phyloP scores from a whole-genome alignment of 2,113 vertebrate genomes.

The Macrotus californicus region DNA sequence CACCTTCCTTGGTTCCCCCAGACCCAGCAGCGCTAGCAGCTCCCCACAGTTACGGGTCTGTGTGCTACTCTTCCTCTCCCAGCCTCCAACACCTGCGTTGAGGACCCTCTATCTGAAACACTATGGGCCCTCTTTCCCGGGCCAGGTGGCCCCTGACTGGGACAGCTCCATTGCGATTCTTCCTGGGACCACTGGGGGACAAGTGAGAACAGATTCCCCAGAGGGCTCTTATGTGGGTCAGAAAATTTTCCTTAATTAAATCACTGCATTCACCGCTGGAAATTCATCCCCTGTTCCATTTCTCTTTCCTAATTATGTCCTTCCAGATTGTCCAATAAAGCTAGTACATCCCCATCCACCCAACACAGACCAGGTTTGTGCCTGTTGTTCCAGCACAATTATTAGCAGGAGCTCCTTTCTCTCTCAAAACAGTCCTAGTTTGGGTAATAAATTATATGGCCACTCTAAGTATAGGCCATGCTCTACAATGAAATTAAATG shows the following conservation, averaged over 20 bases:
- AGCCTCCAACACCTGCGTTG: not conserved
- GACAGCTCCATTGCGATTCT: not conserved
- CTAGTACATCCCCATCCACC: not conserved
- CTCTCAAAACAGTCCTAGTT: not conserved
- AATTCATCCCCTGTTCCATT: not conserved
- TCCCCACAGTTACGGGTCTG: no score
- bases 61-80: not conserved
- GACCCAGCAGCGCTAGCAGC: not conserved
- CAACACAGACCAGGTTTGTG: not conserved
- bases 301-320: not conserved
- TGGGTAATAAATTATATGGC: not conserved
- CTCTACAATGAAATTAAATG: constrained; percentile 21
- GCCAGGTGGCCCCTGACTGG: not conserved
- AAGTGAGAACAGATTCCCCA: not conserved
- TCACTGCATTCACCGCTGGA: not conserved
- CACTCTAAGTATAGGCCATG: constrained; percentile 20
- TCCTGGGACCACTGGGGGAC: not conserved
- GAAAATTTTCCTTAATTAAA: not conserved
- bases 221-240: not conserved
- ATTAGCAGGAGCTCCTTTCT: not conserved
- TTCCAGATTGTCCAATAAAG: not conserved
- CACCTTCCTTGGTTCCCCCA: not conserved
- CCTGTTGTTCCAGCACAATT: not conserved
- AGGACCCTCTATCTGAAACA: not conserved
- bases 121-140: not conserved